These are phyloP conservation scores for Rhagonycha lutea DNA, from an alignment of 2,888 invertebrate species.

Conservation along the genomic window DNA sequence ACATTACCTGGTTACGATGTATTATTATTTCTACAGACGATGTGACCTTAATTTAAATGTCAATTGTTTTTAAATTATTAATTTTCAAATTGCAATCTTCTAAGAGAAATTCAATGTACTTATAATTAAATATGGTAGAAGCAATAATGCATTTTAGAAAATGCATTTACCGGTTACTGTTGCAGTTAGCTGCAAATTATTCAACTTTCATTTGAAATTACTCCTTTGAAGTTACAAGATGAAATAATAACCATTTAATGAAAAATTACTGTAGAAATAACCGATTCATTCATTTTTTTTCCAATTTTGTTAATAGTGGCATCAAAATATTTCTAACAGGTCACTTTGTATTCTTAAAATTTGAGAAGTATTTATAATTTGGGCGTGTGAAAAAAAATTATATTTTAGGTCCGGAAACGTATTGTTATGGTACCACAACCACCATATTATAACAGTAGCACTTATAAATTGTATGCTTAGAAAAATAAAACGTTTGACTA, in stretches of 20 bases:
- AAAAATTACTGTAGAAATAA: neutral
- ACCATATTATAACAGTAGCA: conserved; percentile 17
- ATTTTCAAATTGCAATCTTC: neutral
- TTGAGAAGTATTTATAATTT: neutral
- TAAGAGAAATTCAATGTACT: neutral
- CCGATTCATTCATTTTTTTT: neutral
- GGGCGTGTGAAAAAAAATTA: conserved; percentile 18
- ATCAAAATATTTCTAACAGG: neutral
- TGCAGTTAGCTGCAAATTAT: neutral
- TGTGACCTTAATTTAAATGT: neutral
- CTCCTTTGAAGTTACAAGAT: neutral
- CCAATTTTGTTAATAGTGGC: neutral
- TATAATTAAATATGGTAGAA: neutral
- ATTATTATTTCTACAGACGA: too few species aligned
- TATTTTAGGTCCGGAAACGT: conserved; percentile 26
- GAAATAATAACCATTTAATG: neutral
- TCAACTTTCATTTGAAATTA: neutral
- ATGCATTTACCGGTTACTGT: neutral
- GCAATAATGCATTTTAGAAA: neutral
- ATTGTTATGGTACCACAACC: conserved; percentile 19
- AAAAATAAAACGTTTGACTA: conserved; percentile 14
- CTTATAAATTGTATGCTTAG: conserved; percentile 16
- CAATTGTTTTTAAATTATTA: neutral
- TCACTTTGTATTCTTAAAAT: neutral
- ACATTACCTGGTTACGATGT: too few species aligned